Conservation (phyloP, 2,113 vertebrate genomes). For the Mus pahari region DNA sequence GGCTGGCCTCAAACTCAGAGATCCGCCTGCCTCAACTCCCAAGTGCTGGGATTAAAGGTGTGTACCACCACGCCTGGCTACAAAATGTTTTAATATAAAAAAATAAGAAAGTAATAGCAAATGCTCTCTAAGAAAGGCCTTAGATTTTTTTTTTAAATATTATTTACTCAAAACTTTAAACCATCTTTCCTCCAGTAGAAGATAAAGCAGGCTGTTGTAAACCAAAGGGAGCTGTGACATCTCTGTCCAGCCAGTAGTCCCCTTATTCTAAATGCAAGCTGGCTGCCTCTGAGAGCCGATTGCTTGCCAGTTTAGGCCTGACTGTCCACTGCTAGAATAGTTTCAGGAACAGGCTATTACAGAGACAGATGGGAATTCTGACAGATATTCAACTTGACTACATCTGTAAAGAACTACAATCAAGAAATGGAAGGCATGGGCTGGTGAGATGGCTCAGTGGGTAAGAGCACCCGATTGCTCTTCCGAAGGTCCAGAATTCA, state of each 20-base stretch:
- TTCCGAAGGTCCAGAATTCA: too few species aligned
- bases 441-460: too few species aligned
- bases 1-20: too few species aligned
- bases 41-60: too few species aligned
- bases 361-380: background rate
- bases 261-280: background rate
- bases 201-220: background rate
- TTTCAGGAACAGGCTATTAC: background rate
- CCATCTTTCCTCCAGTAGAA: background rate
- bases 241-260: background rate
- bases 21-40: too few species aligned
- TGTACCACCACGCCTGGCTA: too few species aligned
- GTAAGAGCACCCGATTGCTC: too few species aligned
- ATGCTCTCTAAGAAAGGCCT: background rate
- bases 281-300: background rate
- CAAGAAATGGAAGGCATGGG: background rate
- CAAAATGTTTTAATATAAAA: constrained; percentile 24
- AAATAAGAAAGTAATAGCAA: background rate
- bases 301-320: background rate
- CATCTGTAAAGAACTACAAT: background rate
- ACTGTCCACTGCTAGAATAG: too few species aligned
- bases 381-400: background rate
- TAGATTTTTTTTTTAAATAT: background rate
- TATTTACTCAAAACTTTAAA: constrained; percentile 33
- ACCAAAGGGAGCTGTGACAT: background rate